These are phyloP conservation scores for Spea multiplicata DNA, from an alignment of 2,113 vertebrate species.

Conservation along the genomic window DNA sequence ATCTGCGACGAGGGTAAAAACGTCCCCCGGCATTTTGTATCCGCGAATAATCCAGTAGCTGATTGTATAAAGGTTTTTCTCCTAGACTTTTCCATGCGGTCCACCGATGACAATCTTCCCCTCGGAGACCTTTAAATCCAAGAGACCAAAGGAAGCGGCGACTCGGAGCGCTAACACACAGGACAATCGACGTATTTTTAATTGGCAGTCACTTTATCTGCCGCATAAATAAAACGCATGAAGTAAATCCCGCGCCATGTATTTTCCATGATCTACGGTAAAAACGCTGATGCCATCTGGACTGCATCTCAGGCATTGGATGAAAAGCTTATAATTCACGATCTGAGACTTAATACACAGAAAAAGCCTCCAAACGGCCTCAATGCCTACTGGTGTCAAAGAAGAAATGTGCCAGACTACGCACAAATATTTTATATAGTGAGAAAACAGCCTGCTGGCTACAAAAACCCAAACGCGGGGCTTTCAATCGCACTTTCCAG, in stretches of 20 bases:
- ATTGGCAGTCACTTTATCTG: conserved; percentile 32
- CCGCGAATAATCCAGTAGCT: conserved; percentile 50
- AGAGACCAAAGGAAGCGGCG: conserved; percentile 33
- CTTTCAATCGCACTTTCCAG: background rate
- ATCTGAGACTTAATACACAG: background rate
- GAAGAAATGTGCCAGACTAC: conserved; percentile 41
- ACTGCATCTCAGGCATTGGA: conserved; percentile 27
- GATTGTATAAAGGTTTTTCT: conserved; percentile 43
- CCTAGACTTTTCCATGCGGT: conserved; percentile 41
- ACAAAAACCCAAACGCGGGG: background rate
- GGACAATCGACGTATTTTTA: conserved; percentile 16
- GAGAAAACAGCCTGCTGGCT: conserved; percentile 26
- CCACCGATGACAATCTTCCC: conserved; percentile 31
- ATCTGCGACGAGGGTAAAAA: conserved; percentile 45
- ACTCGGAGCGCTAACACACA: conserved; percentile 34
- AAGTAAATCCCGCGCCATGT: background rate
- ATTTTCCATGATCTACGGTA: conserved; percentile 34
- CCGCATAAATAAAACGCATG: conserved; percentile 27
- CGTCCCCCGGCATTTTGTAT: conserved; percentile 49
- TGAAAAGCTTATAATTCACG: conserved; percentile 11
- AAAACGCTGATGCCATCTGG: conserved; percentile 32
- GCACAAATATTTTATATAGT: conserved; percentile 41
- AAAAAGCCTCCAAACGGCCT: conserved; percentile 30
- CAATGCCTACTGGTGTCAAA: conserved; percentile 34
- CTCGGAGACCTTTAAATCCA: conserved; percentile 10